Evolutionary conservation across 2,113 vertebrate species (phyloP), one percentile per base, ranked within the genome.

Genomic region (Myocastor coypus): DNA sequence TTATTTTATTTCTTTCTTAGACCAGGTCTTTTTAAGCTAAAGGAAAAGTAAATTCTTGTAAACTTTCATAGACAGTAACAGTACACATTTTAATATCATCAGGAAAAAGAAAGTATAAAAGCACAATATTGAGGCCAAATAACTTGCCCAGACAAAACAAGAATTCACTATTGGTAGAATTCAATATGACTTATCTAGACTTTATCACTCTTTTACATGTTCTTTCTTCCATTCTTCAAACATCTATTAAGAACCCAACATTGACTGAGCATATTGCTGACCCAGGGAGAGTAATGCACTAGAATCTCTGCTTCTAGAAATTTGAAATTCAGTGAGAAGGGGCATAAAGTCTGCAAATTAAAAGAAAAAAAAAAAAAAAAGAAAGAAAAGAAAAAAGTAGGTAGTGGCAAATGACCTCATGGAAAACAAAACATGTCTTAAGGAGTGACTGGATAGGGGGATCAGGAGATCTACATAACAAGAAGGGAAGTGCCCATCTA

Each of bases 1-100:
- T 87, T 84, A 94, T 92, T 52, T 95, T 81, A 89, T 91, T 89
- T 94, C 32, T 46, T 37, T 88, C 34, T 82, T 83, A 83, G 34
- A 87, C 37, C 77, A 87, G 90, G 2, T 24, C 8, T 90, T 83
- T 87, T 42, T 34, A 83, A 50, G 11, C 8, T 40, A 13, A 40
- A 87, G 30, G 40, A 37, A 61, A 78, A 95, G 85, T 95, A 92
- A 37, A 17, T 19, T 90, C 13, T n/a, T 13, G 3, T 52, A 88
- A 95, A 57, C 34, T 34, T 64, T 17, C 5, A 24, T 20, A 83
- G 42, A 13, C 40, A 40, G 20, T 75, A 92, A 59, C 12, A 28
- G 17, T 37, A 61, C 14, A 1, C 30, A 69, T 52, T 95, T 66
- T 40, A 87, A 69, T 14, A 66, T 55, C 55, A 34, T 3, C 42